Percentiles rank a stretch among this genome's conserved stretches.
Evolutionary conservation across 2,888 invertebrate species (phyloP).

Genomic region (Maniola hyperantus): DNA sequence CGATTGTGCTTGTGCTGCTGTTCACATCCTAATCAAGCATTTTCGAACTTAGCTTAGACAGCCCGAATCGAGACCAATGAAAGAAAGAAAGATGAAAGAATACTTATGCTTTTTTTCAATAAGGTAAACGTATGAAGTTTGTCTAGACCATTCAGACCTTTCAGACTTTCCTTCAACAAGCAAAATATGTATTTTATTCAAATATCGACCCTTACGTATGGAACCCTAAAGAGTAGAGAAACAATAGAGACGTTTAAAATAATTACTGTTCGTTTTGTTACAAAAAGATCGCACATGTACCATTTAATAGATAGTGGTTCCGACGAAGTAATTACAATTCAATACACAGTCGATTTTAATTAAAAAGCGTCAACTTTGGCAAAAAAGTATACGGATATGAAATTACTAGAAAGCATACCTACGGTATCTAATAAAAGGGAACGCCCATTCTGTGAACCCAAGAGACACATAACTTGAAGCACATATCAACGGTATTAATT

Average conservation of each 20-base stretch:
- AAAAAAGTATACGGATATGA: conserved; percentile 29
- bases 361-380: conserved; percentile 2
- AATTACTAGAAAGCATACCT: conserved; percentile 35
- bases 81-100: no score
- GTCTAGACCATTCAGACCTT: no score
- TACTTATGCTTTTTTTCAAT: no score
- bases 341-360: conserved; percentile 19
- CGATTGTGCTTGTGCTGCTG: no score
- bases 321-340: conserved; percentile 11
- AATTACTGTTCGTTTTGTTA: background rate
- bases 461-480: conserved; percentile 39
- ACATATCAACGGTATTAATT: conserved; percentile 44
- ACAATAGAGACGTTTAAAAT: background rate
- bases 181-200: background rate
- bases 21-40: no score
- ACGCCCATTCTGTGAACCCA: conserved; percentile 36
- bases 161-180: no score
- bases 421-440: conserved; percentile 34
- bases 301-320: conserved; percentile 1
- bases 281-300: background rate
- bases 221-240: background rate
- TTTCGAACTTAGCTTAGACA: no score
- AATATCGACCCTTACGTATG: background rate
- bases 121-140: no score
- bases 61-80: no score